These are phyloP conservation scores for Micrasema minimum DNA, from an alignment of 1,140 invertebrate species.

Conservation along the genomic window DNA sequence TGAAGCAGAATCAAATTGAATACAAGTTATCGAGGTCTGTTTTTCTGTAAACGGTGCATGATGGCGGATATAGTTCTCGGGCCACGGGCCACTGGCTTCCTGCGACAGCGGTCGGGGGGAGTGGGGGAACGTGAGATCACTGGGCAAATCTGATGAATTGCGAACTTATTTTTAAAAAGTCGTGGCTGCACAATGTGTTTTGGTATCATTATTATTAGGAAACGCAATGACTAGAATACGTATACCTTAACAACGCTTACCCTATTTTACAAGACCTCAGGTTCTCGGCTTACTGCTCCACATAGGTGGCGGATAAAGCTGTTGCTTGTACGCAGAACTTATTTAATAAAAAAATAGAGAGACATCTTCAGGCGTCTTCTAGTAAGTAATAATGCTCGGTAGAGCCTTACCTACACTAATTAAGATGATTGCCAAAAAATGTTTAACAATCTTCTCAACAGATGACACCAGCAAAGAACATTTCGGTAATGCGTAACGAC, in stretches of 20 bases:
- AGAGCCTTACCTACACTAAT: too few species aligned
- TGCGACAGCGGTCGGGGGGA: background rate
- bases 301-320: background rate
- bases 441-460: too few species aligned
- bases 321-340: too few species aligned
- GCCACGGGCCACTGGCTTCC: conserved; percentile 4
- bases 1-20: background rate
- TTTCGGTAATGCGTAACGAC: too few species aligned
- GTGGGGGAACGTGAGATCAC: background rate
- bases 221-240: background rate
- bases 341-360: too few species aligned
- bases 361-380: too few species aligned
- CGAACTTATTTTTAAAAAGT: background rate
- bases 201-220: background rate
- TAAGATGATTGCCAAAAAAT: too few species aligned
- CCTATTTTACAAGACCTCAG: background rate
- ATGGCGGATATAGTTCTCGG: conserved; percentile 15
- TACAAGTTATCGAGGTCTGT: conserved; percentile 21
- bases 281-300: background rate
- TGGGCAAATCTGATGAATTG: background rate
- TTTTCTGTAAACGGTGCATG: conserved; percentile 28
- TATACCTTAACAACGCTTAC: background rate
- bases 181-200: background rate
- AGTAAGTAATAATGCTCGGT: too few species aligned
- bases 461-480: too few species aligned